A percentile compares a stretch with the other conserved stretches of the same genome.
Conservation (phyloP, 2,888 invertebrate species). For the Drosophila stalkeri region DNA sequence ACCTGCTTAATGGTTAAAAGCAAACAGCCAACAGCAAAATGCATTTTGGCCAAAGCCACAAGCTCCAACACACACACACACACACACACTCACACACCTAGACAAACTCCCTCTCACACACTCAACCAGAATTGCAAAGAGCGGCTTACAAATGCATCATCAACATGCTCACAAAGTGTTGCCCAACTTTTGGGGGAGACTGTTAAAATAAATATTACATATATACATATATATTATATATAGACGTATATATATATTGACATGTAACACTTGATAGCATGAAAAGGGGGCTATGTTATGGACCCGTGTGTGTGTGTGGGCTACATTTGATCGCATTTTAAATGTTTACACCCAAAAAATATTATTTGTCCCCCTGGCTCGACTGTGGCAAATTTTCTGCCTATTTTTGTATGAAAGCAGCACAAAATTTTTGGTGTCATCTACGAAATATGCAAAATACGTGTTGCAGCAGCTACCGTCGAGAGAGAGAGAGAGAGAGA, state of each 20-base stretch:
- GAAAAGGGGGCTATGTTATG: too few relatives aligned
- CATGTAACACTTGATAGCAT: conserved; percentile 32
- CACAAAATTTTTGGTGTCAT: conserved; percentile 50
- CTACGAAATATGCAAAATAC: conserved; percentile 54
- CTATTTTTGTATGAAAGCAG: conserved; percentile 24
- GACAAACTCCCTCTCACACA: conserved; percentile 35
- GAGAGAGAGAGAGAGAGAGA: neutral
- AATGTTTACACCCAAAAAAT: conserved; percentile 46
- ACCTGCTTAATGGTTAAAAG: conserved; percentile 74
- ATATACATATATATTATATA: neutral
- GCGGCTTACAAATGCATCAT: conserved; percentile 57
- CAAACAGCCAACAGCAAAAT: conserved; percentile 71
- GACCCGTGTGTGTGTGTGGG: conserved; percentile 2
- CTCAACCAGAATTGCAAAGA: conserved; percentile 11
- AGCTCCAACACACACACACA: conserved; percentile 27
- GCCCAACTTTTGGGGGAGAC: conserved; percentile 43
- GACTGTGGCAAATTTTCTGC: conserved; percentile 23
- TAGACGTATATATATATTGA: conserved; percentile 31
- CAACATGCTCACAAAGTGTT: conserved; percentile 47
- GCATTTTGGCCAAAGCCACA: conserved; percentile 71
- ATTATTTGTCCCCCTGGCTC: conserved; percentile 20
- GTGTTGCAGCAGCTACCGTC: neutral
- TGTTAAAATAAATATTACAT: conserved; percentile 47
- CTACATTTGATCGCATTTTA: conserved; percentile 58
- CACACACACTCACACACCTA: too few relatives aligned